Evolutionary conservation across 2,888 invertebrate genomes (phyloP).

Genomic region (Polyommatus icarus): DNA sequence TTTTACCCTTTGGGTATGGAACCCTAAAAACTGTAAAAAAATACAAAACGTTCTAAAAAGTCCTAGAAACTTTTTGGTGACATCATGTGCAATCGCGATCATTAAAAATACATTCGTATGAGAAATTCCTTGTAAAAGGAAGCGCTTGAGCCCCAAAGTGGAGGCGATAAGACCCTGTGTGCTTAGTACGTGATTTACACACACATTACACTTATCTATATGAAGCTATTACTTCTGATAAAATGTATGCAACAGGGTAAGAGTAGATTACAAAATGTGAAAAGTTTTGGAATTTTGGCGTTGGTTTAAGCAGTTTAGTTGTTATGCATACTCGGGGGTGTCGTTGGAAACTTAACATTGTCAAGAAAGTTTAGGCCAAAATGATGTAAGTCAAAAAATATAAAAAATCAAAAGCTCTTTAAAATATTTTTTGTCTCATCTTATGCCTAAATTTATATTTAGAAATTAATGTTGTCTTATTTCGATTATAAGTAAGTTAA

Average conservation of each 20-base stretch:
- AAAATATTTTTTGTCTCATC: neutral
- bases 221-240: conserved; percentile 5
- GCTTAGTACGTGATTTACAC: conserved; percentile 42
- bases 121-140: conserved; percentile 32
- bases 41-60: neutral
- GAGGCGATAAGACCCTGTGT: conserved; percentile 39
- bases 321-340: neutral
- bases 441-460: too few relatives aligned
- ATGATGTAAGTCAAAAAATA: neutral
- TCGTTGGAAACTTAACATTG: neutral
- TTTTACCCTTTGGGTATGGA: too few relatives aligned
- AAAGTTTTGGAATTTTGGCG: neutral
- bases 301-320: neutral
- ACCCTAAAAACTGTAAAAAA: neutral
- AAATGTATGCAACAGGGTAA: conserved; percentile 14
- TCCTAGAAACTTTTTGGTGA: conserved; percentile 6
- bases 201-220: conserved; percentile 30
- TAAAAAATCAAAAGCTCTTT: neutral
- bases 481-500: too few relatives aligned
- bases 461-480: too few relatives aligned
- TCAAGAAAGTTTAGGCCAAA: neutral
- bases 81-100: conserved; percentile 8
- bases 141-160: conserved; percentile 40
- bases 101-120: conserved; percentile 23
- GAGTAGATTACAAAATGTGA: neutral